These are phyloP conservation scores for Danio aesculapii DNA, from an alignment of 2,797 vertebrate genomes.

Conservation along the genomic window DNA sequence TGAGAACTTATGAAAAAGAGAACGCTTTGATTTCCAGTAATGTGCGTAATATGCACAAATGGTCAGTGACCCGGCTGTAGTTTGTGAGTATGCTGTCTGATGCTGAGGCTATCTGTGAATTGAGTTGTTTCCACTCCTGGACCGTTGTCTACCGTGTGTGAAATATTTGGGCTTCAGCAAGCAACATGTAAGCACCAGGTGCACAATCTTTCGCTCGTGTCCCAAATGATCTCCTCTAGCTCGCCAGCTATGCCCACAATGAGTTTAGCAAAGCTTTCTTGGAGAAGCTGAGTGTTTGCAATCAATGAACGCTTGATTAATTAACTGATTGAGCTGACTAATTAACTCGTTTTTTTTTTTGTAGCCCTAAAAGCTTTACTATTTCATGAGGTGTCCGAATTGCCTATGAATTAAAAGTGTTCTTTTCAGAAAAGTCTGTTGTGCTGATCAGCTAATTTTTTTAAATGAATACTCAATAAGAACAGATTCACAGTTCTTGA, in stretches of 20 bases:
- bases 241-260: slow-evolving; percentile 4
- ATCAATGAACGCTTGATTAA: neutral
- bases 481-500: too few relatives aligned
- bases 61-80: neutral
- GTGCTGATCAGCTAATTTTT: neutral
- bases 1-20: too few relatives aligned
- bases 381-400: neutral
- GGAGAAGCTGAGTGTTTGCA: neutral
- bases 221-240: slow-evolving; percentile 7
- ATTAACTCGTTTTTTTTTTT: neutral
- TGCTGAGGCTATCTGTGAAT: neutral
- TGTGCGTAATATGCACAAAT: neutral
- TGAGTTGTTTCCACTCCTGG: neutral
- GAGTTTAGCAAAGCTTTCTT: neutral
- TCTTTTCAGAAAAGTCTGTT: neutral
- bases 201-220: slow-evolving; percentile 5
- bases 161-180: neutral
- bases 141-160: neutral
- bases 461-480: too few relatives aligned
- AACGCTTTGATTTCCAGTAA: too few relatives aligned
- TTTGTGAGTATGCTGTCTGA: slow-evolving; percentile 8
- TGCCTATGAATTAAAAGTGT: neutral
- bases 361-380: neutral
- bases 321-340: neutral
- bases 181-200: slow-evolving; percentile 3